These are phyloP conservation scores for Acrocephalus arundinaceus DNA, from an alignment of 2,113 vertebrate genomes.

Conservation along the genomic window DNA sequence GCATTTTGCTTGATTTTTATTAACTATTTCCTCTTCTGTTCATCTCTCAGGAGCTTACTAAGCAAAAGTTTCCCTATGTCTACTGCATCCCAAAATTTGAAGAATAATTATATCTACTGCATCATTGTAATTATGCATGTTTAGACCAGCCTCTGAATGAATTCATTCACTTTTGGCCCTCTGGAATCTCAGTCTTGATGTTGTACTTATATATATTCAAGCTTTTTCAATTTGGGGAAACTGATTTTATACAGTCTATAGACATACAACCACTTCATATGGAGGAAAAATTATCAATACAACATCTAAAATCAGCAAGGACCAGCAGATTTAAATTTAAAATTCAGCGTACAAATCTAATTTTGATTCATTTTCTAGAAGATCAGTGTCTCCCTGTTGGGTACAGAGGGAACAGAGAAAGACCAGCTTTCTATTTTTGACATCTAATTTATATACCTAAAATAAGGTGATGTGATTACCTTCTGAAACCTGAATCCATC, in stretches of 20 bases:
- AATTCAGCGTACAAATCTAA: neutral
- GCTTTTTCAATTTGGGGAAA: neutral
- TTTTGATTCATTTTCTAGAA: neutral
- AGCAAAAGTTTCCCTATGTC: neutral
- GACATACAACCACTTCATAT: neutral
- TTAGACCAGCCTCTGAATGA: neutral
- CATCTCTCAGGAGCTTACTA: neutral
- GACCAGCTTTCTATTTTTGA: conserved; percentile 5
- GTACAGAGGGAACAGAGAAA: neutral
- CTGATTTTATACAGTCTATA: neutral
- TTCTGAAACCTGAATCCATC: neutral
- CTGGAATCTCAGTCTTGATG: neutral
- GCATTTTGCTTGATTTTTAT: neutral
- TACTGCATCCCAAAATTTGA: neutral
- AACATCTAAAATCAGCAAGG: neutral
- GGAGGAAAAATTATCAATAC: neutral
- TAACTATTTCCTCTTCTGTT: neutral
- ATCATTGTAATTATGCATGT: neutral
- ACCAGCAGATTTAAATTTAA: neutral
- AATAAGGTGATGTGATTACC: neutral
- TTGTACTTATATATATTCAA: neutral
- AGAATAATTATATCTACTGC: neutral
- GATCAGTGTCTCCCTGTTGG: neutral
- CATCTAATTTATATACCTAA: neutral
- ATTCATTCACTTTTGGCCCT: neutral